Evolutionary conservation across 2,797 vertebrate species (phyloP).

Genomic region (Pseudopleuronectes americanus): DNA sequence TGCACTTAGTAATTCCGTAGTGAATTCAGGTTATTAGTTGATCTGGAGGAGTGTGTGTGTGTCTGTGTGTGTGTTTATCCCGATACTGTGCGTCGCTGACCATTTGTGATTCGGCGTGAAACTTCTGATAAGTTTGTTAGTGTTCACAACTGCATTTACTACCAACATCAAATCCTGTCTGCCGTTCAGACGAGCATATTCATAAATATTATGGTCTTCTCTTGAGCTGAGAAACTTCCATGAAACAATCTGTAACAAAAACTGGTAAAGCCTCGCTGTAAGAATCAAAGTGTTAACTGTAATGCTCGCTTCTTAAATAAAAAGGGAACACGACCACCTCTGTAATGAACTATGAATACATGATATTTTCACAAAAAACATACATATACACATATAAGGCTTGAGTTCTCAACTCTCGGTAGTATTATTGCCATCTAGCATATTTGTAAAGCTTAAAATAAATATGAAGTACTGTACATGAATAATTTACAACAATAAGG

Average conservation of each 20-base stretch:
- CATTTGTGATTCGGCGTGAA: neutral
- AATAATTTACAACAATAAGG: slow-evolving; percentile 84
- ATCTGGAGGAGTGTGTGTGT: slow-evolving; percentile 33
- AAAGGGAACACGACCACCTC: slow-evolving; percentile 60
- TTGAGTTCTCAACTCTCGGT: slow-evolving; percentile 86
- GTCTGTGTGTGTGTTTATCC: neutral
- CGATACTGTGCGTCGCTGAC: neutral
- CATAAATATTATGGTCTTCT: slow-evolving; percentile 63
- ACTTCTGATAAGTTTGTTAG: slow-evolving; percentile 21
- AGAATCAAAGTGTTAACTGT: slow-evolving; percentile 41
- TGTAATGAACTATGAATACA: slow-evolving; percentile 64
- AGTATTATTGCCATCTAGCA: slow-evolving; percentile 88
- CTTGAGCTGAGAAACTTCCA: slow-evolving; percentile 26
- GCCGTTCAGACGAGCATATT: slow-evolving; percentile 51
- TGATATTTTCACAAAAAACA: slow-evolving; percentile 68
- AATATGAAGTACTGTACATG: slow-evolving; percentile 87
- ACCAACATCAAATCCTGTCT: slow-evolving; percentile 12
- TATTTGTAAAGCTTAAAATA: slow-evolving; percentile 87
- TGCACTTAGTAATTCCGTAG: slow-evolving; percentile 79
- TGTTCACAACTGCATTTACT: slow-evolving; percentile 55
- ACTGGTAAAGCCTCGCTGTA: slow-evolving; percentile 36
- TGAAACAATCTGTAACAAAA: slow-evolving; percentile 64
- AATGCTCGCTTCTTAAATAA: slow-evolving; percentile 70
- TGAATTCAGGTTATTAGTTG: slow-evolving; percentile 46
- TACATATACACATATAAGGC: slow-evolving; percentile 85